Percentiles rank a stretch among this genome's conserved stretches.
Conservation (phyloP, 2,797 vertebrate species). For the Avahi laniger region DNA sequence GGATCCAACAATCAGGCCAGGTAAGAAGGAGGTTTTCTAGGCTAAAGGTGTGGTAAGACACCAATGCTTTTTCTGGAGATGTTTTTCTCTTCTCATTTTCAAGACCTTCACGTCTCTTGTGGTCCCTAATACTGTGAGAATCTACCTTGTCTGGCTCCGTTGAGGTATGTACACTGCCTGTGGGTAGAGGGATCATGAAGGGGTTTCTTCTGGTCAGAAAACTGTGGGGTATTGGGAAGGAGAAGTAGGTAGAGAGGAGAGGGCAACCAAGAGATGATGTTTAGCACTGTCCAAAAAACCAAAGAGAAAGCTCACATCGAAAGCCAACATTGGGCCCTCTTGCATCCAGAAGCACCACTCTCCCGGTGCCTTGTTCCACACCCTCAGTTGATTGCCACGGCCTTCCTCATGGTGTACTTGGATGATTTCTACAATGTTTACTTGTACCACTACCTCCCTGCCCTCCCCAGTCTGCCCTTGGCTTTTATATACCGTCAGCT, state of each 20-base stretch:
- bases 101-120: neutral
- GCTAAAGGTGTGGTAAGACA: neutral
- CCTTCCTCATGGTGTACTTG: neutral
- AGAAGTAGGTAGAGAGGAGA: neutral
- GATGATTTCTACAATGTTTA: neutral
- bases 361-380: neutral
- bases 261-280: neutral
- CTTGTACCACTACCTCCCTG: neutral
- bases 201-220: neutral
- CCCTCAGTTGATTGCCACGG: accelerated
- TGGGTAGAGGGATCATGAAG: neutral
- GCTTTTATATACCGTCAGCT: neutral
- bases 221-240: neutral
- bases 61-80: neutral
- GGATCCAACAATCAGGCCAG: neutral
- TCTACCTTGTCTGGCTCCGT: neutral
- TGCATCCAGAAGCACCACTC: neutral
- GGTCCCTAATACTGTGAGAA: neutral
- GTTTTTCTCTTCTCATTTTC: neutral
- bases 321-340: neutral
- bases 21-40: neutral
- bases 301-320: neutral
- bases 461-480: neutral
- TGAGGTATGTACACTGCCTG: neutral
- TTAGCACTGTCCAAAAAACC: neutral